Percentiles rank a stretch among this genome's conserved stretches.
phyloP scores from a whole-genome alignment of 1,140 invertebrate species.

The Sinonovacula constricta region DNA sequence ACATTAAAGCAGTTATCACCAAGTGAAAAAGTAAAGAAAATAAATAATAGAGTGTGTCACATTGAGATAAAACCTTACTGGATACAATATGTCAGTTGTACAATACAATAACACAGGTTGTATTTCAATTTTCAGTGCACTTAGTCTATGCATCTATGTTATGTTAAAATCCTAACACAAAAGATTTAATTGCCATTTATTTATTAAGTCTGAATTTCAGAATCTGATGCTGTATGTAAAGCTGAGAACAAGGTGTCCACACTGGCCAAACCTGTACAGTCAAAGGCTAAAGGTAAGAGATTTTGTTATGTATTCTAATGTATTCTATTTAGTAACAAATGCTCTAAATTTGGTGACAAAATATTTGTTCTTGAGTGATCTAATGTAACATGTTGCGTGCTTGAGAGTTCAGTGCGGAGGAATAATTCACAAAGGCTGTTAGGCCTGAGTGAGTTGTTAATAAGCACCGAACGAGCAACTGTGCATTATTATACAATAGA shows the following conservation, averaged over 20 bases:
- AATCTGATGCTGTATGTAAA: slow-evolving; percentile 32
- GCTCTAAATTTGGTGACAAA: slow-evolving; percentile 29
- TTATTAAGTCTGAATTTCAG: slow-evolving; percentile 31
- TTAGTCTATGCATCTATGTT: slow-evolving; percentile 34
- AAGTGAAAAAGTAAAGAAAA: slow-evolving; percentile 29
- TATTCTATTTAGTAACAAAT: slow-evolving; percentile 19
- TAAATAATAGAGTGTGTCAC: slow-evolving; percentile 23
- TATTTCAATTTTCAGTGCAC: slow-evolving; percentile 34
- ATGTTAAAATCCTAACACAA: slow-evolving; percentile 32
- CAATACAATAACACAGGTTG: slow-evolving; percentile 32
- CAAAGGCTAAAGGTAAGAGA: slow-evolving; percentile 31
- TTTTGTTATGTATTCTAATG: slow-evolving; percentile 25
- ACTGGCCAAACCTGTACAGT: slow-evolving; percentile 32
- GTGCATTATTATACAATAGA: slow-evolving; percentile 28
- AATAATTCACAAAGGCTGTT: slow-evolving; percentile 34
- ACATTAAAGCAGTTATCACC: slow-evolving; percentile 31
- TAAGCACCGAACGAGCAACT: slow-evolving; percentile 29
- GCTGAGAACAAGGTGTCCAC: slow-evolving; percentile 30
- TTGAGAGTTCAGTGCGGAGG: slow-evolving; percentile 23
- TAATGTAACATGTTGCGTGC: slow-evolving; percentile 23
- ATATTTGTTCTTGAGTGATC: slow-evolving; percentile 32
- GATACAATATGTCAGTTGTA: slow-evolving; percentile 32
- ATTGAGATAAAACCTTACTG: slow-evolving; percentile 34
- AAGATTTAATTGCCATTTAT: slow-evolving; percentile 32
- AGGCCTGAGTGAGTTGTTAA: slow-evolving; percentile 33